A percentile compares a stretch with the other conserved stretches of the same genome.
These are phyloP conservation scores for Ursus arctos DNA, from an alignment of 2,113 vertebrate genomes.

Conservation along the genomic window DNA sequence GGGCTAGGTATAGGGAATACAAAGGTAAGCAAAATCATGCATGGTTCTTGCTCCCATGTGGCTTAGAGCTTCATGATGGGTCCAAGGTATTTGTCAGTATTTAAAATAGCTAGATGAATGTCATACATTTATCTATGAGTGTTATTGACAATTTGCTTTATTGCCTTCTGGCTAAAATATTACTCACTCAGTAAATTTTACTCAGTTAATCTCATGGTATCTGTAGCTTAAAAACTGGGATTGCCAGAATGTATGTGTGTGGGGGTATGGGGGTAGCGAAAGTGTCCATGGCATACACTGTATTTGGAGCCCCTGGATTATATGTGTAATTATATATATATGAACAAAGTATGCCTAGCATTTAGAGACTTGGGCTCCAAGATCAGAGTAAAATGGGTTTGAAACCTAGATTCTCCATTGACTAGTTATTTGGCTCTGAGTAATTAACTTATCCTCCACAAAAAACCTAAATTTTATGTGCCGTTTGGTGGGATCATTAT, in stretches of 20 bases:
- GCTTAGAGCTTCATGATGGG: background rate
- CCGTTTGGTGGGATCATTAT: background rate
- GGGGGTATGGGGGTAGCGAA: rapidly evolving
- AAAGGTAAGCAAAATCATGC: background rate
- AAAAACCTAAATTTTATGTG: background rate
- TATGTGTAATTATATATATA: too few relatives aligned
- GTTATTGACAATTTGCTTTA: background rate
- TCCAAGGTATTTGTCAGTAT: background rate
- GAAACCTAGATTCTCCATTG: background rate
- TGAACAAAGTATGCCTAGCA: too few relatives aligned
- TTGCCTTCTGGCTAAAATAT: background rate
- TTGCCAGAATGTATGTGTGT: background rate
- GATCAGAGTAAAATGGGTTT: background rate
- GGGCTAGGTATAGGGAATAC: background rate
- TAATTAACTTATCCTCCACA: background rate
- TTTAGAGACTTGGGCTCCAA: background rate
- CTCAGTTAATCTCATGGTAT: background rate
- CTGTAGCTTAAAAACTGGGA: background rate
- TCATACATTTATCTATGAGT: background rate
- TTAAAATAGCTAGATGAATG: background rate
- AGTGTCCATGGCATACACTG: rapidly evolving
- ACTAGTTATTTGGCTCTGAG: background rate
- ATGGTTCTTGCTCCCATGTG: background rate
- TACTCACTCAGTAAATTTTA: background rate
- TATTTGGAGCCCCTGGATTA: background rate